Evolutionary conservation across 2,888 invertebrate genomes (phyloP).

Genomic region (Xanthia icteritia): DNA sequence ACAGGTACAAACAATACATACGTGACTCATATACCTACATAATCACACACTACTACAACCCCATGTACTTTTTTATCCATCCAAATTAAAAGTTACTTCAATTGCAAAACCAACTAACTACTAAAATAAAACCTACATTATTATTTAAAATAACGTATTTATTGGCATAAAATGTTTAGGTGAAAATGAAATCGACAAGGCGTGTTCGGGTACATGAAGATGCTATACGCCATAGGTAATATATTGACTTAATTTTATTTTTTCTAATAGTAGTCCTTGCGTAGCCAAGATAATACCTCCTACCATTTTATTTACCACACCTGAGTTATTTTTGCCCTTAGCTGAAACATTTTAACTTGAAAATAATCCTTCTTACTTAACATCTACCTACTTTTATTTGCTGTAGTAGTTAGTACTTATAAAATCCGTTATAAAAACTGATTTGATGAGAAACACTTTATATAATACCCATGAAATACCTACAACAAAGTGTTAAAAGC

Average conservation of each 20-base stretch:
- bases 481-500: constrained; percentile 20
- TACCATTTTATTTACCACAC: constrained; percentile 66
- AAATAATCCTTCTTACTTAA: constrained; percentile 57
- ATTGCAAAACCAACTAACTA: constrained; percentile 37
- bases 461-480: constrained; percentile 24
- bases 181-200: constrained; percentile 90
- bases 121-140: constrained; percentile 51
- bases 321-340: constrained; percentile 63
- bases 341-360: constrained; percentile 61
- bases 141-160: constrained; percentile 71
- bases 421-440: constrained; percentile 48
- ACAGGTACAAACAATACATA: constrained; percentile 57
- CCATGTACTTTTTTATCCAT: constrained; percentile 37
- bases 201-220: constrained; percentile 90
- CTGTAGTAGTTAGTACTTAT: constrained; percentile 66
- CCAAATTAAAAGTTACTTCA: constrained; percentile 26
- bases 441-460: constrained; percentile 43
- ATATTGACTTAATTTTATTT: constrained; percentile 79
- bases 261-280: constrained; percentile 78
- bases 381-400: constrained; percentile 65
- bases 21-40: constrained; percentile 41
- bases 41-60: constrained; percentile 45
- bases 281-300: constrained; percentile 75
- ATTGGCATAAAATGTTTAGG: constrained; percentile 90
- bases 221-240: constrained; percentile 90